phyloP scores from a whole-genome alignment of 1,140 invertebrate species.

The Oppia nitens region DNA sequence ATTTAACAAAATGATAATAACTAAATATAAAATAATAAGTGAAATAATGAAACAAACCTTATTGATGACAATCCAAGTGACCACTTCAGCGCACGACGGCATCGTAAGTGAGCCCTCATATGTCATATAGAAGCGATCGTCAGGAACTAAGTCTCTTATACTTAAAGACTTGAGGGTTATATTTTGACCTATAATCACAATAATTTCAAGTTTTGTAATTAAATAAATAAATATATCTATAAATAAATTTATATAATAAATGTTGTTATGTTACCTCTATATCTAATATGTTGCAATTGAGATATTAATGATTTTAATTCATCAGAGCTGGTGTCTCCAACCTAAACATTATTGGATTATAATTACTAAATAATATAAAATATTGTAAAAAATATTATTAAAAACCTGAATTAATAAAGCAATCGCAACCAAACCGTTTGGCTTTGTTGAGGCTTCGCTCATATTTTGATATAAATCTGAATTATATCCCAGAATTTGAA shows the following conservation, averaged over 20 bases:
- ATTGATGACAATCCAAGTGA: slow-evolving; percentile 85
- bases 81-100: slow-evolving; percentile 42
- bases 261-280: slow-evolving; percentile 42
- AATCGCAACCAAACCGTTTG: slow-evolving; percentile 77
- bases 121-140: slow-evolving; percentile 82
- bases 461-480: slow-evolving; percentile 92
- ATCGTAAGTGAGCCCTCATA: slow-evolving; percentile 94
- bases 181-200: slow-evolving; percentile 8
- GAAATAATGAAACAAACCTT: slow-evolving; percentile 33
- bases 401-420: slow-evolving; percentile 55
- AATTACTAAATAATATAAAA: slow-evolving; percentile 7
- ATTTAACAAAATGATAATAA: too few relatives aligned
- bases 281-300: slow-evolving; percentile 60
- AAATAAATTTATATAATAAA: background rate
- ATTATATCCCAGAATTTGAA: slow-evolving; percentile 89
- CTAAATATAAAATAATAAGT: too few relatives aligned
- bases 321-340: slow-evolving; percentile 62
- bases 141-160: slow-evolving; percentile 59
- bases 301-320: slow-evolving; percentile 70
- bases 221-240: too few relatives aligned
- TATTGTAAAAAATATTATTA: background rate
- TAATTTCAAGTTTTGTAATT: background rate
- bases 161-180: slow-evolving; percentile 30
- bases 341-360: slow-evolving; percentile 33
- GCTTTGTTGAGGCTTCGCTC: slow-evolving; percentile 65